phyloP scores from a whole-genome alignment of 2,113 vertebrate genomes.

The Scortum barcoo region DNA sequence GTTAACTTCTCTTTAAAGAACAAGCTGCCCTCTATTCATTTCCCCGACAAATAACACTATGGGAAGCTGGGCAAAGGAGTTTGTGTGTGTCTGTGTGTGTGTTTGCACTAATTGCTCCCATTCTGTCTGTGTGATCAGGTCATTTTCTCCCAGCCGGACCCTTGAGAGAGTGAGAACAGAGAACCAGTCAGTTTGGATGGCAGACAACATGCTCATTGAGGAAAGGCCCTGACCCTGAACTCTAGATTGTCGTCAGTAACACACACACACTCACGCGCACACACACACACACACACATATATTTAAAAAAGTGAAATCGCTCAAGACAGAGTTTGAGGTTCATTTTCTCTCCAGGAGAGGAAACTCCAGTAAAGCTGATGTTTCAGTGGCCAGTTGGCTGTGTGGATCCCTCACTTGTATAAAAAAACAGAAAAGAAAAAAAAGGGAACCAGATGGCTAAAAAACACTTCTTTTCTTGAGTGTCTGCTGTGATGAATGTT shows the following conservation, averaged over 20 bases:
- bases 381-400: conserved; percentile 11
- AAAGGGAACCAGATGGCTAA: neutral
- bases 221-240: conserved; percentile 53
- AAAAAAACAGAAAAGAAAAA: too few species aligned
- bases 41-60: conserved; percentile 27
- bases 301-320: too few species aligned
- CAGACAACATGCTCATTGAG: conserved; percentile 72
- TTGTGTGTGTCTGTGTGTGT: conserved; percentile 38
- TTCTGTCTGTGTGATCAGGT: conserved; percentile 71
- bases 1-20: conserved; percentile 51
- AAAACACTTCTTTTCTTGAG: neutral
- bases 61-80: conserved; percentile 51
- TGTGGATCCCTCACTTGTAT: neutral
- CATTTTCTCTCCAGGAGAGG: conserved; percentile 19
- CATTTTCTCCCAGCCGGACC: conserved; percentile 64
- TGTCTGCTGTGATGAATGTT: conserved; percentile 14
- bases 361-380: conserved; percentile 14
- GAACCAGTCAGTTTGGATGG: conserved; percentile 66
- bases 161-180: conserved; percentile 62
- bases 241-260: neutral
- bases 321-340: conserved; percentile 7
- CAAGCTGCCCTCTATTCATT: conserved; percentile 68
- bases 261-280: neutral
- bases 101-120: conserved; percentile 69
- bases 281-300: too few species aligned